Conservation (phyloP, 2,797 vertebrate species). For the Lutjanus campechanus region DNA sequence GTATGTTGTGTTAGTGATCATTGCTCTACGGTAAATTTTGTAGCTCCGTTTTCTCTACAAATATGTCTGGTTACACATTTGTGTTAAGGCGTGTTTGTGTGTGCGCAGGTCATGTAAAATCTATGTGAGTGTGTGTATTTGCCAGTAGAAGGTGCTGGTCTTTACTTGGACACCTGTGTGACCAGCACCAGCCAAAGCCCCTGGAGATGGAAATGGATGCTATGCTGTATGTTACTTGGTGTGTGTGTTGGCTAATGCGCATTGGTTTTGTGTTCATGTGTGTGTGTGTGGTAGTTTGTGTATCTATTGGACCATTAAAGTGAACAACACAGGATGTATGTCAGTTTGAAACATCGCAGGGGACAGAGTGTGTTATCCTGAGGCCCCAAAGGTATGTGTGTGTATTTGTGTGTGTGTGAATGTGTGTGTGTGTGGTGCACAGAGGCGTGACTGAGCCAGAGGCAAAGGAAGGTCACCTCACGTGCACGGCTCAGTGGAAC, state of each 20-base stretch:
- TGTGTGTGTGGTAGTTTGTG: slow-evolving; percentile 62
- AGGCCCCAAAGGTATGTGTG: slow-evolving; percentile 51
- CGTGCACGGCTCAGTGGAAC: slow-evolving; percentile 76
- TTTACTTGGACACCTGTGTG: slow-evolving; percentile 46
- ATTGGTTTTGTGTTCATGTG: slow-evolving; percentile 37
- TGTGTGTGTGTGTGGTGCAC: slow-evolving; percentile 47
- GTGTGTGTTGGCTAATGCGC: neutral
- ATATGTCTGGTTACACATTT: neutral
- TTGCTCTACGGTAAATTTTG: neutral
- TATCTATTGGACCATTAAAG: slow-evolving; percentile 69
- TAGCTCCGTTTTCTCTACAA: neutral
- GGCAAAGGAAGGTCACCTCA: slow-evolving; percentile 83
- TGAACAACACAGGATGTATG: slow-evolving; percentile 70
- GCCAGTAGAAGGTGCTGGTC: slow-evolving; percentile 14
- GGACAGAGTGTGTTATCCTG: slow-evolving; percentile 65
- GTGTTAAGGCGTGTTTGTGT: neutral
- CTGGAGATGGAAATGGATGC: slow-evolving; percentile 41
- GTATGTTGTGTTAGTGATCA: neutral
- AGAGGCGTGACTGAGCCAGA: slow-evolving; percentile 75
- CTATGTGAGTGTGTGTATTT: slow-evolving; percentile 13
- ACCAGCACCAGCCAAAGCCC: slow-evolving; percentile 28
- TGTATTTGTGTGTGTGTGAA: slow-evolving; percentile 19
- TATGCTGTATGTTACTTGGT: neutral
- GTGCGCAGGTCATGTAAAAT: slow-evolving; percentile 5
- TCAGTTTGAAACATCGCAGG: slow-evolving; percentile 76